These are phyloP conservation scores for Nebria brevicollis DNA, from an alignment of 2,888 invertebrate genomes.

Conservation along the genomic window DNA sequence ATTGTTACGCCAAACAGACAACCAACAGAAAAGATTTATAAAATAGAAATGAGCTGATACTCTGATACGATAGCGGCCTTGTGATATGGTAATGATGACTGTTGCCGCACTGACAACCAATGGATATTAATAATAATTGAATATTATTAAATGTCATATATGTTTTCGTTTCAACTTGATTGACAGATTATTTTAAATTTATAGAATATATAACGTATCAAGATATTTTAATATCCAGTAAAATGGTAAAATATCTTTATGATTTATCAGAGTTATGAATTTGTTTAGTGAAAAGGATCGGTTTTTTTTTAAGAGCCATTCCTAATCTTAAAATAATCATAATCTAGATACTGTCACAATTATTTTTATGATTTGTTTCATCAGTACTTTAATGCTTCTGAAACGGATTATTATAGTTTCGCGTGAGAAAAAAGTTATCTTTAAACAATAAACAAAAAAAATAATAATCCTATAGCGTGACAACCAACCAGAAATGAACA, in stretches of 20 bases:
- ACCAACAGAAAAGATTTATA: conserved; percentile 8
- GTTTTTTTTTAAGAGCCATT: too few species aligned
- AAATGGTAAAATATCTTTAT: too few species aligned
- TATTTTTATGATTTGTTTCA: background rate
- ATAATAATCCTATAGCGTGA: conserved; percentile 26
- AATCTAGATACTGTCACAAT: background rate
- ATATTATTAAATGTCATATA: background rate
- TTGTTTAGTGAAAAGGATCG: too few species aligned
- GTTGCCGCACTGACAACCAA: background rate
- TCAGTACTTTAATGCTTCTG: conserved; percentile 12
- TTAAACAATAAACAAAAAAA: conserved; percentile 15
- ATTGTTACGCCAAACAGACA: conserved; percentile 20
- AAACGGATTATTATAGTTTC: conserved; percentile 8
- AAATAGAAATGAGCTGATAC: conserved; percentile 8
- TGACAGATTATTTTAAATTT: background rate
- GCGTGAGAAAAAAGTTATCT: conserved; percentile 13
- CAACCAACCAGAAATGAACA: conserved; percentile 11
- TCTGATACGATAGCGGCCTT: conserved; percentile 5
- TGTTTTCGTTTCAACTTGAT: background rate
- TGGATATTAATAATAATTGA: background rate
- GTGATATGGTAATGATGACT: conserved; percentile 2
- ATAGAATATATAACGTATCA: too few species aligned
- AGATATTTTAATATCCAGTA: too few species aligned
- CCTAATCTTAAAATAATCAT: background rate
- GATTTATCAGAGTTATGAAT: too few species aligned